Conservation (phyloP, 2,888 invertebrate species). For the Drosophila pseudotalamancana region DNA sequence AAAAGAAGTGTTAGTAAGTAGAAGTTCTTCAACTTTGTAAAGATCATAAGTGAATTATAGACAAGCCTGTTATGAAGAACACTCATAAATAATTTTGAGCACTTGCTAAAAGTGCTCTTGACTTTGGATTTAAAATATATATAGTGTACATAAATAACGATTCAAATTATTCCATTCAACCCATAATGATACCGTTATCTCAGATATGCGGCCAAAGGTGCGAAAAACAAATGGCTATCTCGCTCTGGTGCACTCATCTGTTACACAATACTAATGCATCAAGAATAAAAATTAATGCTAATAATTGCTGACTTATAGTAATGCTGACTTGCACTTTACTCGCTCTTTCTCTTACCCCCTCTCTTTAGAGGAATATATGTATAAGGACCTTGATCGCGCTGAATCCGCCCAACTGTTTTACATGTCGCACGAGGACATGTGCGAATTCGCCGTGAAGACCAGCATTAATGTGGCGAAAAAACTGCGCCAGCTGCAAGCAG, state of each 20-base stretch:
- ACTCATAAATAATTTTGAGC: neutral
- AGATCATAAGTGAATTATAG: no score
- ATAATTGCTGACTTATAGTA: constrained; percentile 9
- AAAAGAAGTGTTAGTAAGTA: constrained; percentile 61
- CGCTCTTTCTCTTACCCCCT: neutral
- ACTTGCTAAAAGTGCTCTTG: no score
- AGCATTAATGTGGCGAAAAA: constrained; percentile 86
- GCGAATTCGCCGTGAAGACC: constrained; percentile 50
- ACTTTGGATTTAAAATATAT: no score
- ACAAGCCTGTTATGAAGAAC: neutral
- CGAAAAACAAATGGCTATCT: neutral
- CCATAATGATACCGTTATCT: neutral
- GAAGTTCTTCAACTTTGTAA: neutral
- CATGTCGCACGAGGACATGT: constrained; percentile 74
- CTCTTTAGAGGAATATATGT: constrained; percentile 48
- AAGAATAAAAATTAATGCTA: no score
- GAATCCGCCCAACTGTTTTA: constrained; percentile 45
- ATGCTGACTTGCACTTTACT: constrained; percentile 48
- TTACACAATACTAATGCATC: no score
- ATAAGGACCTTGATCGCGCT: constrained; percentile 45
- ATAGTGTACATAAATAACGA: no score
- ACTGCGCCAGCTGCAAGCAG: constrained; percentile 89
- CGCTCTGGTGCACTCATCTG: neutral
- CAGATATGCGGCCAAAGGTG: constrained; percentile 14
- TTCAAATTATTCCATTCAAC: no score